A percentile compares a stretch with the other conserved stretches of the same genome.
phyloP scores from a whole-genome alignment of 92 coral and sea anemone species.

The Nematostella vectensis region DNA sequence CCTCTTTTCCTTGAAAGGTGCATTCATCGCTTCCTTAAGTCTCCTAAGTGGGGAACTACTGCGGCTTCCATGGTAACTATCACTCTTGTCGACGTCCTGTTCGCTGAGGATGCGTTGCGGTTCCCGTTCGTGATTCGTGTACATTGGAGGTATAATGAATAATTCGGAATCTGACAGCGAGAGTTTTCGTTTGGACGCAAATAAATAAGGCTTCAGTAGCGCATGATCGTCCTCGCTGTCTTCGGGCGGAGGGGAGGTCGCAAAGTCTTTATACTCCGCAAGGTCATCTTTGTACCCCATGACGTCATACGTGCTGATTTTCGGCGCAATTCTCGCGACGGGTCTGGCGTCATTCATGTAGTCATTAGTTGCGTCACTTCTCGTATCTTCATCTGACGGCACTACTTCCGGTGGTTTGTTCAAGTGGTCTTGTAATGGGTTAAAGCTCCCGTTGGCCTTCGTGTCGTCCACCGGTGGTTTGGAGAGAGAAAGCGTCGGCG shows the following conservation, averaged over 20 bases:
- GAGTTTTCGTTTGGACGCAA: slow-evolving; percentile 14
- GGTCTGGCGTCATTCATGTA: not conserved
- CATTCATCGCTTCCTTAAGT: not conserved
- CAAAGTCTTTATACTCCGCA: not conserved
- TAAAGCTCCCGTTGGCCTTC: not conserved
- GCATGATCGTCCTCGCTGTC: not conserved
- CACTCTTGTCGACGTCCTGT: not conserved
- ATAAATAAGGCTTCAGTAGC: slow-evolving; percentile 3
- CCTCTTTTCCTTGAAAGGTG: not conserved
- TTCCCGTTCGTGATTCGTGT: not conserved
- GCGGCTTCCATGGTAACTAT: not conserved
- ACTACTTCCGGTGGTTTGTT: not conserved
- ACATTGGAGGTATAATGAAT: not conserved
- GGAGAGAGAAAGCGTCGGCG: not conserved
- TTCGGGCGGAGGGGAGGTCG: not conserved
- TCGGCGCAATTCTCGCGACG: slow-evolving; percentile 2
- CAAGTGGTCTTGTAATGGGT: not conserved
- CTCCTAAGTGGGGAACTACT: not conserved
- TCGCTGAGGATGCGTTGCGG: not conserved
- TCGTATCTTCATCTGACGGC: not conserved
- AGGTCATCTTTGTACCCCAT: not conserved
- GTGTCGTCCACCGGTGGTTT: not conserved
- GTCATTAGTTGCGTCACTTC: not conserved
- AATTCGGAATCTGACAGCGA: slow-evolving; percentile 22
- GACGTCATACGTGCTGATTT: not conserved